phyloP scores from a whole-genome alignment of 2,797 vertebrate species.

The Oreochromis grahami region DNA sequence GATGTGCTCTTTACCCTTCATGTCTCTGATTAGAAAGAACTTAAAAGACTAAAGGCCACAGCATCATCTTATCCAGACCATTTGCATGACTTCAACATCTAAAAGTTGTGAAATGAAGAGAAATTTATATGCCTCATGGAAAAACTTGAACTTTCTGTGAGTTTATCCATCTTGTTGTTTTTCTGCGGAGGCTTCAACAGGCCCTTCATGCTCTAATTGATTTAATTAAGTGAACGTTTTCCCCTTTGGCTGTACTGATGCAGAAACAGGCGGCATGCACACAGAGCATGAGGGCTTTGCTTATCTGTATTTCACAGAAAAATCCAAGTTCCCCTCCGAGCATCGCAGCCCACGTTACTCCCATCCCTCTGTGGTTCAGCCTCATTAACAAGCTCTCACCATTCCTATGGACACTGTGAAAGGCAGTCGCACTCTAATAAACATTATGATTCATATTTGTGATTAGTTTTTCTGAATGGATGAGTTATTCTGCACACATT shows the following conservation, averaged over 20 bases:
- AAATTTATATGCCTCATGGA: constrained; percentile 3
- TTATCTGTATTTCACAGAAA: constrained; percentile 56
- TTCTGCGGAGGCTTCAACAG: constrained; percentile 27
- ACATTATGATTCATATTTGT: constrained; percentile 14
- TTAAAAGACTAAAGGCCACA: neutral
- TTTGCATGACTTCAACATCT: neutral
- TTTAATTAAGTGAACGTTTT: constrained; percentile 62
- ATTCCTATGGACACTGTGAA: neutral
- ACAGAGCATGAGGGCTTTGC: constrained; percentile 30
- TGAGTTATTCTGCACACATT: neutral
- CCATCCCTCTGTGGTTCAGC: constrained; percentile 18
- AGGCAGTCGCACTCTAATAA: constrained; percentile 1
- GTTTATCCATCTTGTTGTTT: constrained; percentile 20
- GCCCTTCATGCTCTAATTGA: constrained; percentile 68
- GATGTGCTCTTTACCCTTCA: neutral
- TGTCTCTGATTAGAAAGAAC: neutral
- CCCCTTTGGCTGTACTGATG: constrained; percentile 46
- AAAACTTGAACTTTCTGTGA: neutral
- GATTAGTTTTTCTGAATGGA: neutral
- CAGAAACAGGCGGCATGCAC: constrained; percentile 20
- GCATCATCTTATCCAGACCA: neutral
- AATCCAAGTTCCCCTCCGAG: constrained; percentile 44
- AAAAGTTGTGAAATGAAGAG: neutral
- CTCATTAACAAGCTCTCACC: constrained; percentile 25
- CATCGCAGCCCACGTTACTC: constrained; percentile 15